Evolutionary conservation across 92 coral and sea anemone species (phyloP), one percentile per base, ranked within the genome.

Genomic region (Palythoa caribaeorum): DNA sequence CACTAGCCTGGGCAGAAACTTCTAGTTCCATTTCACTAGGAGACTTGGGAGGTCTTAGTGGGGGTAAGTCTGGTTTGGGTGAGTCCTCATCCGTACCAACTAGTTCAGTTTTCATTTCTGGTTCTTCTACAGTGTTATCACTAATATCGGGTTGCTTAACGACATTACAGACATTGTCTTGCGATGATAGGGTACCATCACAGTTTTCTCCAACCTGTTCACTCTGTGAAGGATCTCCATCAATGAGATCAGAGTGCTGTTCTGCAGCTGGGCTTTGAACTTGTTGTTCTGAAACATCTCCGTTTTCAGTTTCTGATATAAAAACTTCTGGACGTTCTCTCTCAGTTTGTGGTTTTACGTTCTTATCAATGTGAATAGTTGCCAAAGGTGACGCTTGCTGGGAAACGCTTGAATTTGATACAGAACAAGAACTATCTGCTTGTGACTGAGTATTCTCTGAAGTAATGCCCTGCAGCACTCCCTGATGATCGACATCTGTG

Each of bases 21-120:
- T 95, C 96, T 76, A 97, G 84, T n/a, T 85, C 90, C 84, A 89
- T 92, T 89, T 91, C 96, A 81, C 86, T 81, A 10, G 86, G 86
- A n/a, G 86, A 81, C 74, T 83, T 95, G 48, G 96, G 88, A 48
- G 78, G 84, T 5, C 85, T 77, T 16, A 92, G 36, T 1, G 73
- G 35, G 14, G 76, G 80, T 9, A 71, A n/a, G 35, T 47, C 84
- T 17, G 83, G 76, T 40, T 88, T 76, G 0, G 86, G 76, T 44
- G 76, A 81, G 44, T 81, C 76, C 19, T 81, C 76, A 1, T 81
- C 86, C 75, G 66, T 38, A 44, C 76, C 86, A n/a, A 47, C 44
- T 48, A 81, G 86, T 81, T 81, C 86, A 47, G 21, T 66, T 44
- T 44, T 12, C 40, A 62, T 47, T 68, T 65, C 60, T 6, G 76